Evolutionary conservation across 2,888 invertebrate species (phyloP).

Genomic region (Microchrysa polita): DNA sequence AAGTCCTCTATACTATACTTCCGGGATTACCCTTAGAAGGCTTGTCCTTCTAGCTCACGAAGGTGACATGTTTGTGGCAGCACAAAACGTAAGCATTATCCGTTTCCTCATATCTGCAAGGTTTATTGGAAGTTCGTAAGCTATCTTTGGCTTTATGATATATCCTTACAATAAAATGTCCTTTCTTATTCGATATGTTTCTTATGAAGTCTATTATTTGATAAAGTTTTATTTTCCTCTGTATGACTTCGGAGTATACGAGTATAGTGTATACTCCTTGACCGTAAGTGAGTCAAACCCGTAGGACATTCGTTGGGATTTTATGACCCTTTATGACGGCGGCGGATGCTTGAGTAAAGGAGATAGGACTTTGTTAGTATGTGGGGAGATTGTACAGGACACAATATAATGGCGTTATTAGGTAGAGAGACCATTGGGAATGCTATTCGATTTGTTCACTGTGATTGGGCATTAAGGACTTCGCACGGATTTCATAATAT

Average conservation of each 20-base stretch:
- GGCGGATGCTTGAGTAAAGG: neutral
- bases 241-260: neutral
- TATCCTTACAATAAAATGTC: conserved; percentile 29
- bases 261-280: conserved; percentile 6
- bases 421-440: neutral
- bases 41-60: neutral
- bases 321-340: neutral
- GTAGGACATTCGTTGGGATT: neutral
- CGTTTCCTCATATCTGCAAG: neutral
- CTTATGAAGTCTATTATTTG: conserved; percentile 23
- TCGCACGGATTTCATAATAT: too few relatives aligned
- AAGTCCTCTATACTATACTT: neutral
- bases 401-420: conserved; percentile 2
- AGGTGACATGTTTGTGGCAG: conserved; percentile 9
- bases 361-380: neutral
- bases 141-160: conserved; percentile 26
- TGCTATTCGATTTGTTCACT: neutral
- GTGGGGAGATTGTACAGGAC: neutral
- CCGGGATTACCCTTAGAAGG: neutral
- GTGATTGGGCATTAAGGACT: too few relatives aligned
- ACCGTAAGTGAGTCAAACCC: neutral
- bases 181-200: conserved; percentile 18
- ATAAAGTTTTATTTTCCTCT: conserved; percentile 21
- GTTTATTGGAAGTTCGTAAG: neutral
- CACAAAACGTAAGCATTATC: conserved; percentile 11